Evolutionary conservation across 2,888 invertebrate species (phyloP), one percentile per base, ranked within the genome.

Genomic region (Helleia helle): DNA sequence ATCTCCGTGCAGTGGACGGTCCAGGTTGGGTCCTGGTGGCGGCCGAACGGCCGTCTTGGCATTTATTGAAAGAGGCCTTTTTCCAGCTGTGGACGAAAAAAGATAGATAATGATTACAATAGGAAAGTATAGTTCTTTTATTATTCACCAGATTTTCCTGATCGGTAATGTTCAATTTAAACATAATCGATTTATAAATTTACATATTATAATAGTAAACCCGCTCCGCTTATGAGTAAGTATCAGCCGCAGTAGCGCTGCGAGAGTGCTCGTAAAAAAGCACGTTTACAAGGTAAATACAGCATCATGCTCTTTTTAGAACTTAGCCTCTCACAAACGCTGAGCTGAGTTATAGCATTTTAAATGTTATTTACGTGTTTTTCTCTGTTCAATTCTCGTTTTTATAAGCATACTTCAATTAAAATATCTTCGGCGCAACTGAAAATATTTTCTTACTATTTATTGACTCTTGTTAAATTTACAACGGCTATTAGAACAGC

Each of bases 211-310:
- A 7, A 6, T 22, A 2, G 5, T 22, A 2, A 3, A 6, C 26
- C 49, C 63, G 65, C 69, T 55, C 36, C 43, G 38, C 55, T 40
- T 44, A 15, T 57, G 12, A 44, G 44, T 8, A 15, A 42, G 12
- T 0, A 43, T 50, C 25, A 36, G 43, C 31, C 43, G 42, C 65
- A 56, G 71, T 66, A 67, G 67, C 66, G 56, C 54, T 52, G 62
- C 63, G 55, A 60, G 59, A 57, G 59, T 56, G 65, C 62, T 64
- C 77, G 67, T 79, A 79, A 77, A 76, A 76, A 71, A 62, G 48
- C 61, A 55, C 72, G 71, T 75, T 76, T 75, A 76, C 79, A 75
- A 72, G 69, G 75, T 73, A 79, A 79, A 80, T 76, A 79, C 71
- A 71, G 71, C 73, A 74, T 70, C 62, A 68, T 62, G 59, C 61